Conservation (phyloP, 1,140 invertebrate genomes). For the Lethocerus indicus region DNA sequence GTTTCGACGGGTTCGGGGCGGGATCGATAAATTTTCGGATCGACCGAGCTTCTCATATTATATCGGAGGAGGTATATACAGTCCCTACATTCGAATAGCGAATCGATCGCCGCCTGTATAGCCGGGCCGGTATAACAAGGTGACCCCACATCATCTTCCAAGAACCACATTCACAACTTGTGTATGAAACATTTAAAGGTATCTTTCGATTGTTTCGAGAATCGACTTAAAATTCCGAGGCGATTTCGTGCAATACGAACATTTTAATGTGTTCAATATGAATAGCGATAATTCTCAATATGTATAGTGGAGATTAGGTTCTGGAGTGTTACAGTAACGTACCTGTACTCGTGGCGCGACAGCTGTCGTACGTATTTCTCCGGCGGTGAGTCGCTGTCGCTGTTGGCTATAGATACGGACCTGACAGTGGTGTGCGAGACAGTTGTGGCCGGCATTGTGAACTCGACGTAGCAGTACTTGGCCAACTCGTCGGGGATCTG, state of each 20-base stretch:
- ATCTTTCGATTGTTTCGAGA: no score
- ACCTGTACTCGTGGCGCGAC: constrained; percentile 91
- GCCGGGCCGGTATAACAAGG: no score
- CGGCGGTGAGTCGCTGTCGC: constrained; percentile 80
- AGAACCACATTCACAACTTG: not conserved
- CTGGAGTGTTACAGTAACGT: constrained; percentile 21
- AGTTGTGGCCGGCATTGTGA: constrained; percentile 97
- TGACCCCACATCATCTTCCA: not conserved
- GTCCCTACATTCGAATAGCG: no score
- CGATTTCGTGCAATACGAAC: not conserved
- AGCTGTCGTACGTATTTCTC: constrained; percentile 97
- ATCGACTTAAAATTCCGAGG: not conserved
- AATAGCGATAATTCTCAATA: not conserved
- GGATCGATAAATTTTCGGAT: no score
- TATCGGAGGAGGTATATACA: no score
- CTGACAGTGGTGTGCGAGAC: constrained; percentile 92
- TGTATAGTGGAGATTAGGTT: not conserved
- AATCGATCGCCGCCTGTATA: no score
- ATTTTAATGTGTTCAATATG: not conserved
- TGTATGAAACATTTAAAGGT: not conserved
- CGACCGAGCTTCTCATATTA: no score
- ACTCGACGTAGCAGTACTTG: constrained; percentile 80
- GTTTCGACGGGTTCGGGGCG: no score
- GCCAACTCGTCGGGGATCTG: constrained; percentile 87
- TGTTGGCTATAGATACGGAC: constrained; percentile 80